Conservation (phyloP, 2,888 invertebrate species). For the Lepidochrysops patricia region DNA sequence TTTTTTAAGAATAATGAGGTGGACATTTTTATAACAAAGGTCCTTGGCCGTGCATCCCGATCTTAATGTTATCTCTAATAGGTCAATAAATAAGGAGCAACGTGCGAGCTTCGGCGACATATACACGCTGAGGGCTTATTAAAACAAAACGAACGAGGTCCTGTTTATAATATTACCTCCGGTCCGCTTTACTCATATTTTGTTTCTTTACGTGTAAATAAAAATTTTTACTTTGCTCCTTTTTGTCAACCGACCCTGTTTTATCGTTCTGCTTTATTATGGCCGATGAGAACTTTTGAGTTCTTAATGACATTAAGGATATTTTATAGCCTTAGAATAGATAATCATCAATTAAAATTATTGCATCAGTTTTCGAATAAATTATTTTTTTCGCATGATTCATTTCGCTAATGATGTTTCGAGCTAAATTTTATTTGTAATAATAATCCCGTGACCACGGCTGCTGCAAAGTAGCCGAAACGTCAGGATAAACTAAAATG, state of each 20-base stretch:
- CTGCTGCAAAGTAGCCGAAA: no score
- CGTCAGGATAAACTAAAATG: no score
- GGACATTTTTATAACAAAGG: conserved; percentile 75
- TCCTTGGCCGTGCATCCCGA: conserved; percentile 74
- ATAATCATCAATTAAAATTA: conserved; percentile 12
- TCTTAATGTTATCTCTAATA: conserved; percentile 75
- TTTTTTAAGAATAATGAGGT: conserved; percentile 72
- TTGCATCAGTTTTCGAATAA: neutral
- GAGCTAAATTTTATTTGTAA: neutral
- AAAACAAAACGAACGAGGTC: conserved; percentile 61
- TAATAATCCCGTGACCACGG: neutral
- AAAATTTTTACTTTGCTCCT: conserved; percentile 16
- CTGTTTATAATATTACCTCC: conserved; percentile 50
- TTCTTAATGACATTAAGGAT: conserved; percentile 16
- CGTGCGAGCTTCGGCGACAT: conserved; percentile 72
- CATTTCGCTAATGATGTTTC: neutral
- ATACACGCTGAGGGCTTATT: conserved; percentile 62
- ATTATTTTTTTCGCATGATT: neutral
- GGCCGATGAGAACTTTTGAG: conserved; percentile 14
- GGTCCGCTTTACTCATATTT: conserved; percentile 35
- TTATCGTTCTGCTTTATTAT: conserved; percentile 14
- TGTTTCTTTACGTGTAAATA: conserved; percentile 20
- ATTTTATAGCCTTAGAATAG: conserved; percentile 15
- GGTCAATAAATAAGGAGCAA: conserved; percentile 72
- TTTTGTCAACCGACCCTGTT: conserved; percentile 14